These are phyloP conservation scores for Metopolophium dirhodum DNA, from an alignment of 1,140 invertebrate species.

Conservation along the genomic window DNA sequence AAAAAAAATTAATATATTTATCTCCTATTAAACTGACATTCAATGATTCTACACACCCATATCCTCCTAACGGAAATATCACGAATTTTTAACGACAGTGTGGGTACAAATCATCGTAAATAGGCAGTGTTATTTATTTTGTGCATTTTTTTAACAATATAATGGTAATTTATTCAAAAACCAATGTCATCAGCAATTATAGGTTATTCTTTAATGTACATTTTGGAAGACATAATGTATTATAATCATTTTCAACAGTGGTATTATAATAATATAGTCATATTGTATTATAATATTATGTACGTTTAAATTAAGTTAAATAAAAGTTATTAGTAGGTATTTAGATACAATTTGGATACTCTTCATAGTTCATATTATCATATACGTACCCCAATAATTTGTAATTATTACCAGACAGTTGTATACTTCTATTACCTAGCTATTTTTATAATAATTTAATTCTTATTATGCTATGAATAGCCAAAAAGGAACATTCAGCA, in stretches of 20 bases:
- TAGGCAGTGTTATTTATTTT: neutral
- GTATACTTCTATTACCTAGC: neutral
- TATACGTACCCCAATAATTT: neutral
- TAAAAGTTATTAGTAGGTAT: neutral
- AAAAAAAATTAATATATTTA: constrained; percentile 11
- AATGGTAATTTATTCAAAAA: neutral
- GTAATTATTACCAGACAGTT: neutral
- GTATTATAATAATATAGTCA: too few species aligned
- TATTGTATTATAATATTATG: too few species aligned
- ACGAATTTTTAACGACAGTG: neutral
- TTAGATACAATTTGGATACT: neutral
- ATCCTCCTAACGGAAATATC: neutral
- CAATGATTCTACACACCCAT: neutral
- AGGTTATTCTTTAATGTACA: neutral
- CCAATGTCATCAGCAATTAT: neutral
- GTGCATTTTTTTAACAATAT: neutral
- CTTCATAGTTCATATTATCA: neutral
- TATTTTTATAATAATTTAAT: neutral
- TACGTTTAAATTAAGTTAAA: neutral
- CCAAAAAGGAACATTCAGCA: neutral
- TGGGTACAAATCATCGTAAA: neutral
- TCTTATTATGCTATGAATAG: neutral
- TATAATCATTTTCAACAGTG: neutral
- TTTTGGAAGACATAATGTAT: neutral
- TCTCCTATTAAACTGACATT: neutral